These are phyloP conservation scores for Lampris megalopsis DNA, from an alignment of 2,113 vertebrate species.

Conservation along the genomic window DNA sequence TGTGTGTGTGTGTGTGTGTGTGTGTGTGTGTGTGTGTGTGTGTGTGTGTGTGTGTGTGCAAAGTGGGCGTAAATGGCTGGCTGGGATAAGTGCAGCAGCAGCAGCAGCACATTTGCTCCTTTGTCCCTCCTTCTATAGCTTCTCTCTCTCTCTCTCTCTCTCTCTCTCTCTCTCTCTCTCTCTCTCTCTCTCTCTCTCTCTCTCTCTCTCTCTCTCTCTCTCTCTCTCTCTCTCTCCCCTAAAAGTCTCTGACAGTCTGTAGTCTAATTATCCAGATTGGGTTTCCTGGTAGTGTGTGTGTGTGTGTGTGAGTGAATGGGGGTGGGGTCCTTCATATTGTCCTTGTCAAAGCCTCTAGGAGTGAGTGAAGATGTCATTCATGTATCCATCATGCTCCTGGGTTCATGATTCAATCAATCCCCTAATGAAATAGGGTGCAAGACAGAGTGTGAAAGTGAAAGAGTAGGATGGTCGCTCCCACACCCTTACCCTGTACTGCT, in stretches of 20 bases:
- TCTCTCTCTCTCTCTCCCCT: slow-evolving; percentile 24
- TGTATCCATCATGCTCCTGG: slow-evolving; percentile 81
- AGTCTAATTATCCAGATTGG: slow-evolving; percentile 86
- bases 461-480: slow-evolving; percentile 56
- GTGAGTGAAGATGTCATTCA: slow-evolving; percentile 79
- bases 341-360: slow-evolving; percentile 83
- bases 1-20: slow-evolving; percentile 24
- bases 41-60: neutral
- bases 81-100: slow-evolving; percentile 73
- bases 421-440: slow-evolving; percentile 76
- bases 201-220: slow-evolving; percentile 20
- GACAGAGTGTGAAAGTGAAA: slow-evolving; percentile 27
- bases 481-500: slow-evolving; percentile 77
- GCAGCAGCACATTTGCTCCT: slow-evolving; percentile 74
- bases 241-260: slow-evolving; percentile 73
- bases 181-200: slow-evolving; percentile 13
- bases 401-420: slow-evolving; percentile 88
- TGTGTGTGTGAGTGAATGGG: slow-evolving; percentile 18
- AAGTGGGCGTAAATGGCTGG: slow-evolving; percentile 30
- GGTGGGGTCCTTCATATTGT: slow-evolving; percentile 76
- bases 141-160: slow-evolving; percentile 13
- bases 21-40: slow-evolving; percentile 22
- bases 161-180: neutral
- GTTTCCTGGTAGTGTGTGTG: slow-evolving; percentile 78
- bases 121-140: slow-evolving; percentile 24